phyloP scores from a whole-genome alignment of 1,140 invertebrate species.

The Brachionus rubens region DNA sequence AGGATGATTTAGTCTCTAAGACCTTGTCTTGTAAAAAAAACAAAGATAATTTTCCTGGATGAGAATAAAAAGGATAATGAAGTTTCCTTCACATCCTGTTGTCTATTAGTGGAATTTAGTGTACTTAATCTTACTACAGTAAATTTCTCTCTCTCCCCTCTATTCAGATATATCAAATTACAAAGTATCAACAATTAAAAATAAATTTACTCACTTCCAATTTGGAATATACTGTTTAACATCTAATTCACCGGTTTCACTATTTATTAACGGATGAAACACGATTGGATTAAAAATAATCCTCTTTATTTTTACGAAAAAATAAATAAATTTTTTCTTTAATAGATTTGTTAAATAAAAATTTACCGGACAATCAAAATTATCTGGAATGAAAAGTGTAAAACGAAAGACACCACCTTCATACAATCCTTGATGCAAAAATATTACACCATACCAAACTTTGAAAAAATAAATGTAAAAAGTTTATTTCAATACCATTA shows the following conservation, averaged over 20 bases:
- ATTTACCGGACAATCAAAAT: constrained; percentile 79
- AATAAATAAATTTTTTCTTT: constrained; percentile 45
- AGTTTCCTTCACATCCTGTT: too few relatives aligned
- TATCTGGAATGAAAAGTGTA: constrained; percentile 75
- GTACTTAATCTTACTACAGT: too few relatives aligned
- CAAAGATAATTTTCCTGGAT: too few relatives aligned
- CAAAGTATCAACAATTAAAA: too few relatives aligned
- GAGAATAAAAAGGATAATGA: too few relatives aligned
- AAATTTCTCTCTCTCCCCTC: too few relatives aligned
- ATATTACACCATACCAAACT: constrained; percentile 91
- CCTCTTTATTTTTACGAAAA: constrained; percentile 67
- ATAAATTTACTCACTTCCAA: constrained; percentile 70
- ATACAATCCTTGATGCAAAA: constrained; percentile 80
- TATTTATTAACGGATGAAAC: constrained; percentile 80
- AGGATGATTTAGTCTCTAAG: too few relatives aligned
- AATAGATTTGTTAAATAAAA: constrained; percentile 30
- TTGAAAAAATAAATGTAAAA: constrained; percentile 55
- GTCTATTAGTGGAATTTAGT: too few relatives aligned
- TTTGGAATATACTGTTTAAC: constrained; percentile 72
- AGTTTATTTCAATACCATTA: constrained; percentile 39
- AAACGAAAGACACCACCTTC: constrained; percentile 84
- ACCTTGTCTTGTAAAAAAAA: too few relatives aligned
- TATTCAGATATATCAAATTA: too few relatives aligned
- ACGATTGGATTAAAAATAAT: constrained; percentile 78
- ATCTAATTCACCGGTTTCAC: constrained; percentile 71